phyloP scores from a whole-genome alignment of 2,113 vertebrate genomes.

The Neogobius melanostomus region DNA sequence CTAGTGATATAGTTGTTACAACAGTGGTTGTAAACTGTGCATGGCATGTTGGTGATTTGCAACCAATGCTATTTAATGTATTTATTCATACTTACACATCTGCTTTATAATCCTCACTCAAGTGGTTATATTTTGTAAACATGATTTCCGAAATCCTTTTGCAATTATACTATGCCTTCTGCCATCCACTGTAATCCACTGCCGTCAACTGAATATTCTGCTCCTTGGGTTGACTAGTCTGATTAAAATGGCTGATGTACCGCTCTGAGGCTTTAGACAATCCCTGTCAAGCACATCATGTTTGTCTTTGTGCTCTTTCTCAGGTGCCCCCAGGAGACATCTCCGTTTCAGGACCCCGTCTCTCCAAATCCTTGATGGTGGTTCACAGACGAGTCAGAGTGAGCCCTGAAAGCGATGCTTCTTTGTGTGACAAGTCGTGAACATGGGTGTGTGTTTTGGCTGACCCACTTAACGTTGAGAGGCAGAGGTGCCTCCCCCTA shows the following conservation, averaged over 20 bases:
- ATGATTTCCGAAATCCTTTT: not conserved
- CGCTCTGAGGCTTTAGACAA: constrained; percentile 24
- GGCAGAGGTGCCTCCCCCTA: constrained; percentile 40
- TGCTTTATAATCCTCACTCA: not conserved
- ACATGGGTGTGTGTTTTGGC: constrained; percentile 17
- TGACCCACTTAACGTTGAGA: constrained; percentile 63
- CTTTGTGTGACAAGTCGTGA: constrained; percentile 13
- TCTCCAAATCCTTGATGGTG: constrained; percentile 37
- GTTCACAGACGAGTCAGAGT: constrained; percentile 26
- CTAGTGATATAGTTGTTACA: too few relatives aligned
- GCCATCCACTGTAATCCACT: not conserved
- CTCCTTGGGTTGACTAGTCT: constrained; percentile 33
- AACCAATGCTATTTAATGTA: not conserved
- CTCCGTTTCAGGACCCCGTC: constrained; percentile 29
- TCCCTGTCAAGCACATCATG: constrained; percentile 38
- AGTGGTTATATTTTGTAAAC: constrained; percentile 1
- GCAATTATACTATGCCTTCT: not conserved
- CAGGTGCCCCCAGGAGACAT: constrained; percentile 22
- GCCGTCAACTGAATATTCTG: constrained; percentile 19
- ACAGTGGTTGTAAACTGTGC: not conserved
- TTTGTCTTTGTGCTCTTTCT: constrained; percentile 35
- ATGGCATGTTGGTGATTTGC: not conserved
- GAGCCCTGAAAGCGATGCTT: constrained; percentile 33
- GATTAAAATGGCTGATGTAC: constrained; percentile 36
- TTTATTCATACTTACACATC: constrained; percentile 2